phyloP scores from a whole-genome alignment of 2,797 vertebrate genomes.

The Pseudocheirus occidentalis region DNA sequence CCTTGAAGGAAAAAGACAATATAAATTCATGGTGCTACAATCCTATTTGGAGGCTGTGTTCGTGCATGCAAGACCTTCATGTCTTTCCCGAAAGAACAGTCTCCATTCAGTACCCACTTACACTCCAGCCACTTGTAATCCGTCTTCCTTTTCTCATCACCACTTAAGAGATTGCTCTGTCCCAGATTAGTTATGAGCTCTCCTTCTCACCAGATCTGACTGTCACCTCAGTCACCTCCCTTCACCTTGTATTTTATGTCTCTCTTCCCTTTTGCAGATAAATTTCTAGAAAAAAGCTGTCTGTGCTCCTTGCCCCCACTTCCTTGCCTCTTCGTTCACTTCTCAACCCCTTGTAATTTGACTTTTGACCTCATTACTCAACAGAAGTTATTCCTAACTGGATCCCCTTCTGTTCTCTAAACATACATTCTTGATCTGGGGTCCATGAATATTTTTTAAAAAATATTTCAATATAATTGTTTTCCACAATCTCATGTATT shows the following conservation, averaged over 20 bases:
- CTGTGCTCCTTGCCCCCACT: not conserved
- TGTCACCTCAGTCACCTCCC: not conserved
- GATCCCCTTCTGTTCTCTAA: not conserved
- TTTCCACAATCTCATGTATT: not conserved
- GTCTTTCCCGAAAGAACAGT: not conserved
- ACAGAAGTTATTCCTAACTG: not conserved
- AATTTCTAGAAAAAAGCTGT: not conserved
- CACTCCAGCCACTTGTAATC: not conserved
- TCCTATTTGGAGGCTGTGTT: not conserved
- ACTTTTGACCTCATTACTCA: not conserved
- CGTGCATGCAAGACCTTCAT: not conserved
- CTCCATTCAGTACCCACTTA: not conserved
- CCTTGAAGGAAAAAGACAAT: not conserved
- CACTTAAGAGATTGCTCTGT: not conserved
- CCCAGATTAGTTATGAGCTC: not conserved
- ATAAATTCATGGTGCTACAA: not conserved
- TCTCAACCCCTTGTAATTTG: not conserved
- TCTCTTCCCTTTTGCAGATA: not conserved
- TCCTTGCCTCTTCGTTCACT: not conserved
- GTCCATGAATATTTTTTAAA: not conserved
- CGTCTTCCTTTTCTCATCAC: not conserved
- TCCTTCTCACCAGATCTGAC: not conserved
- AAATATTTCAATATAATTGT: not conserved
- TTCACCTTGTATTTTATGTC: not conserved
- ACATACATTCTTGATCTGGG: not conserved